A percentile compares a stretch with the other conserved stretches of the same genome.
These are phyloP conservation scores for Aphodius granarius DNA, from an alignment of 2,888 invertebrate genomes.

Conservation along the genomic window DNA sequence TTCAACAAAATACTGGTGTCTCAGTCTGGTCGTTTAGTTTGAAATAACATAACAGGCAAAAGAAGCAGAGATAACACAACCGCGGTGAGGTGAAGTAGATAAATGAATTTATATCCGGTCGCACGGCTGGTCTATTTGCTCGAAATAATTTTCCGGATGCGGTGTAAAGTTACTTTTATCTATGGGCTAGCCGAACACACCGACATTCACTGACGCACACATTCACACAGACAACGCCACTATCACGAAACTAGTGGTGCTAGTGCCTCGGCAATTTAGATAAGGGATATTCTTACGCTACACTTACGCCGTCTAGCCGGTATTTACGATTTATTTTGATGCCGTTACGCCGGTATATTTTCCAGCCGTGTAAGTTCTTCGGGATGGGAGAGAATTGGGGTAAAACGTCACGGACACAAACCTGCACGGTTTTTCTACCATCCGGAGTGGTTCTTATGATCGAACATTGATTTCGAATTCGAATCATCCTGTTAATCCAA, in stretches of 20 bases:
- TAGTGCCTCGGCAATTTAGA: background rate
- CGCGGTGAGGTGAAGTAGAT: background rate
- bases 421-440: too few relatives aligned
- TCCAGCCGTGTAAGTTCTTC: background rate
- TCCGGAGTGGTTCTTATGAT: too few relatives aligned
- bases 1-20: background rate
- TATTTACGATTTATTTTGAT: background rate
- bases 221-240: background rate
- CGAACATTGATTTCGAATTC: too few relatives aligned
- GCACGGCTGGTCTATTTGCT: background rate
- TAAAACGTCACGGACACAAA: background rate
- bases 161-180: background rate
- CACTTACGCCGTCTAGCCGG: background rate
- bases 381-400: too few relatives aligned
- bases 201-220: background rate
- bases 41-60: background rate
- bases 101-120: background rate
- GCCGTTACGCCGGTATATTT: background rate
- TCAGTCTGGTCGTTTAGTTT: background rate
- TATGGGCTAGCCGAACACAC: background rate
- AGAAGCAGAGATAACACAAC: background rate
- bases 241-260: background rate
- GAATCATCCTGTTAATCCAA: too few relatives aligned
- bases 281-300: constrained; percentile 18
- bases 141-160: background rate